Conservation (phyloP, 2,888 invertebrate genomes). For the Stenurella melanura region DNA sequence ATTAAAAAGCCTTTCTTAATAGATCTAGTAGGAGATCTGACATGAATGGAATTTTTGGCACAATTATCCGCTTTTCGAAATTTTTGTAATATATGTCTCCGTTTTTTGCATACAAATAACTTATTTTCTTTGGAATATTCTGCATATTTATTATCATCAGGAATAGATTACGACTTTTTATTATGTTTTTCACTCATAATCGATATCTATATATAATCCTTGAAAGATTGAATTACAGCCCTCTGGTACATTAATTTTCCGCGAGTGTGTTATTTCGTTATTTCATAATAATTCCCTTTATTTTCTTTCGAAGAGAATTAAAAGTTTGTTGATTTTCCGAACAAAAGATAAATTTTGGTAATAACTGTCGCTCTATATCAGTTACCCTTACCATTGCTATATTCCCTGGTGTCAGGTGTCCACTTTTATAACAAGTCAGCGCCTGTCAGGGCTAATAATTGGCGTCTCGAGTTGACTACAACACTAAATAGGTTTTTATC, state of each 20-base stretch:
- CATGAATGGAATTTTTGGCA: too few relatives aligned
- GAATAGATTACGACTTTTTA: too few relatives aligned
- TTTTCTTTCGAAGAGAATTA: conserved; percentile 37
- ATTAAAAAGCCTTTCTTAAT: too few relatives aligned
- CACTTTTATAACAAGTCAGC: conserved; percentile 36
- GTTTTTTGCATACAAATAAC: too few relatives aligned
- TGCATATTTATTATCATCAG: too few relatives aligned
- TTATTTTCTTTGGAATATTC: too few relatives aligned
- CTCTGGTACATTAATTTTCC: neutral
- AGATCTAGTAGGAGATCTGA: too few relatives aligned
- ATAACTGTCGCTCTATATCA: conserved; percentile 48
- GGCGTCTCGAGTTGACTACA: conserved; percentile 13
- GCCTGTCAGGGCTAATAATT: conserved; percentile 40
- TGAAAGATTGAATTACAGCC: neutral
- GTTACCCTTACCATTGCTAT: conserved; percentile 25
- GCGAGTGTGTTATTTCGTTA: neutral
- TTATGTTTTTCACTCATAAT: too few relatives aligned
- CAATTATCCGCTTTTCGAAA: too few relatives aligned
- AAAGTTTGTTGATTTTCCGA: conserved; percentile 41
- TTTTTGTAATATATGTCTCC: too few relatives aligned
- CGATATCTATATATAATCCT: neutral
- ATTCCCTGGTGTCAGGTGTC: conserved; percentile 41
- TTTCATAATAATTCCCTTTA: neutral
- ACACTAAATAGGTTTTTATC: neutral
- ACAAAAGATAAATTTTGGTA: conserved; percentile 41